These are phyloP conservation scores for Heliconius ismenius DNA, from an alignment of 2,888 invertebrate species.

Conservation along the genomic window DNA sequence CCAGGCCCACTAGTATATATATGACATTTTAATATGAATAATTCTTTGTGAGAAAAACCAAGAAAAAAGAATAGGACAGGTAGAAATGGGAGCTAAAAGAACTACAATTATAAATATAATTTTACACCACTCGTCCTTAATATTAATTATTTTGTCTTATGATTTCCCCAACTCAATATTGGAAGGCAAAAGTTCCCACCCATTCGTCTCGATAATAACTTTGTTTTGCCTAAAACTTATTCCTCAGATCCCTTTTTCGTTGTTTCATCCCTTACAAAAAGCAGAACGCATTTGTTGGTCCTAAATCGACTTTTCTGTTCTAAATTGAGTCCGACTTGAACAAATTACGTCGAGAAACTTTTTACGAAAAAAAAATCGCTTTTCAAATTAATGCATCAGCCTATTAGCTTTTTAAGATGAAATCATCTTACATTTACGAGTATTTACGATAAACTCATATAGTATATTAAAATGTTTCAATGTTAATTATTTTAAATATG, in stretches of 20 bases:
- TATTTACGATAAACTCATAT: not conserved
- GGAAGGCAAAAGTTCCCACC: not conserved
- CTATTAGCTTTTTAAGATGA: not conserved
- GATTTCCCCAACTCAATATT: not conserved
- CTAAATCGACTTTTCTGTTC: slow-evolving; percentile 31
- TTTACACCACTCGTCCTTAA: too few relatives aligned
- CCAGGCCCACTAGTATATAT: too few relatives aligned
- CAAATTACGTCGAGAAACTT: slow-evolving; percentile 30
- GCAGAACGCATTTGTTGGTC: slow-evolving; percentile 28
- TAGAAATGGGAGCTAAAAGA: too few relatives aligned
- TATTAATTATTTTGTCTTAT: not conserved
- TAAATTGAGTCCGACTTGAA: slow-evolving; percentile 35
- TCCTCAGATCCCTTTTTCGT: slow-evolving; percentile 15
- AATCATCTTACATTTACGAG: not conserved
- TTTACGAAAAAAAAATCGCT: slow-evolving; percentile 1
- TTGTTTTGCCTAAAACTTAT: slow-evolving; percentile 16
- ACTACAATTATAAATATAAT: too few relatives aligned
- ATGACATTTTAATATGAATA: not conserved
- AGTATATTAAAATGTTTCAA: too few relatives aligned
- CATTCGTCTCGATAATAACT: slow-evolving; percentile 4
- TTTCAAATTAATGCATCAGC: slow-evolving; percentile 16
- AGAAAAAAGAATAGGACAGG: too few relatives aligned
- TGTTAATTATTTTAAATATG: too few relatives aligned
- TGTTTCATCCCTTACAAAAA: slow-evolving; percentile 30
- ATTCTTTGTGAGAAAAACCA: not conserved